Evolutionary conservation across 1,140 invertebrate genomes (phyloP).

Genomic region (Parasteatoda tepidariorum): DNA sequence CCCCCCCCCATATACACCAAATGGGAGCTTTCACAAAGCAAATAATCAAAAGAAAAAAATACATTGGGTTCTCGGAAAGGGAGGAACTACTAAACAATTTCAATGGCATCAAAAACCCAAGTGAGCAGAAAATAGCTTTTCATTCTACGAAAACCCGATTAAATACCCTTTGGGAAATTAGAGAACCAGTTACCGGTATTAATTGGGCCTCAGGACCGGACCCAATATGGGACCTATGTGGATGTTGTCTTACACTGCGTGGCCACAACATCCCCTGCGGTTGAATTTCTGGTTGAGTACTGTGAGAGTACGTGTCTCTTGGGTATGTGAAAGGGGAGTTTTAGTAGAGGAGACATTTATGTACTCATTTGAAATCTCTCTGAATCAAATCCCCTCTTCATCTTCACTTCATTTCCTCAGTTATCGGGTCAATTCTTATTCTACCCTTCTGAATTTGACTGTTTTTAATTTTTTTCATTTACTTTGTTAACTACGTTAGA

Average conservation of each 20-base stretch:
- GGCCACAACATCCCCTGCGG: slow-evolving; percentile 35
- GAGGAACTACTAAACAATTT: background rate
- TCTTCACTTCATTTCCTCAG: slow-evolving; percentile 51
- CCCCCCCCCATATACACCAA: background rate
- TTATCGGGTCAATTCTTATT: slow-evolving; percentile 8
- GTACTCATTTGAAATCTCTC: slow-evolving; percentile 1
- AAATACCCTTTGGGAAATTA: slow-evolving; percentile 53
- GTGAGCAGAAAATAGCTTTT: slow-evolving; percentile 53
- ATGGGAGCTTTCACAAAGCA: background rate
- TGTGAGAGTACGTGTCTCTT: background rate
- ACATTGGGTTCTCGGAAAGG: background rate
- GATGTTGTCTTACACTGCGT: slow-evolving; percentile 15
- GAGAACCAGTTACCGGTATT: slow-evolving; percentile 51
- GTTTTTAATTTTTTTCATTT: background rate
- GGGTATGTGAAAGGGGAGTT: slow-evolving; percentile 16
- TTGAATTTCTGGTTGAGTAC: background rate
- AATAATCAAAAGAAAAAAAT: slow-evolving; percentile 9
- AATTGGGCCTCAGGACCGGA: slow-evolving; percentile 20
- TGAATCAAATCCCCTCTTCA: slow-evolving; percentile 43
- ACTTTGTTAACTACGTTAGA: too few species aligned
- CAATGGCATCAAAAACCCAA: slow-evolving; percentile 48
- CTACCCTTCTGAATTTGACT: background rate
- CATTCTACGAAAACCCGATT: slow-evolving; percentile 39
- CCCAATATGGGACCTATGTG: background rate
- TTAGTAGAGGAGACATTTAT: slow-evolving; percentile 20